A percentile compares a stretch with the other conserved stretches of the same genome.
Evolutionary conservation across 2,797 vertebrate genomes (phyloP).

Genomic region (Pristis pectinata): DNA sequence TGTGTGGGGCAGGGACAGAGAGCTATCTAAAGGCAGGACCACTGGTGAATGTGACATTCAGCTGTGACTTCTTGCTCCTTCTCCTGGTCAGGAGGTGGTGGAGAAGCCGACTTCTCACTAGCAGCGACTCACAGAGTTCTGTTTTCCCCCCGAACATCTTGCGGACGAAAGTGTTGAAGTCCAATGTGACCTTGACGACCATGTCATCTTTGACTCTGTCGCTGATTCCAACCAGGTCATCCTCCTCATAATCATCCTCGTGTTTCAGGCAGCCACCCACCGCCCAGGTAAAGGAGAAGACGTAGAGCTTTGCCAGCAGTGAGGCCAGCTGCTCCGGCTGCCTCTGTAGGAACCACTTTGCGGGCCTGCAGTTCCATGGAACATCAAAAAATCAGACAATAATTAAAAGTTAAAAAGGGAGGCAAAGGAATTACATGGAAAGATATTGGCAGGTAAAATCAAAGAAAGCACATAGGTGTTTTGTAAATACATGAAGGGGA

Average conservation of each 20-base stretch:
- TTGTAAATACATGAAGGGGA: no score
- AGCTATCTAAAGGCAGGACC: not conserved
- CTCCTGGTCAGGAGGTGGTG: not conserved
- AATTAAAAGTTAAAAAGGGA: no score
- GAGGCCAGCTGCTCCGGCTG: slow-evolving; percentile 45
- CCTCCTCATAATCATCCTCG: slow-evolving; percentile 47
- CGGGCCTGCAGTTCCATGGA: not conserved
- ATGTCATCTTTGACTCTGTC: slow-evolving; percentile 41
- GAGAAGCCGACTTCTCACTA: not conserved
- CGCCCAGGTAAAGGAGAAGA: slow-evolving; percentile 54
- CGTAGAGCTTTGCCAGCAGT: slow-evolving; percentile 48
- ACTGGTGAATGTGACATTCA: not conserved
- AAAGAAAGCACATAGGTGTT: no score
- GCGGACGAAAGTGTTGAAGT: slow-evolving; percentile 52
- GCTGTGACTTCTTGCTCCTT: not conserved
- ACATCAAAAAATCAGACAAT: not conserved
- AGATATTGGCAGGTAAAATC: no score
- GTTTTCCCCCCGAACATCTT: slow-evolving; percentile 51
- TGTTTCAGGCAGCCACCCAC: slow-evolving; percentile 48
- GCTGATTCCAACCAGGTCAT: slow-evolving; percentile 41
- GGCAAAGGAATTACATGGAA: no score
- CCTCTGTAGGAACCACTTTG: slow-evolving; percentile 46
- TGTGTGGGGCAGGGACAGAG: no score
- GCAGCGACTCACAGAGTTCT: slow-evolving; percentile 45
- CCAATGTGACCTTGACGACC: slow-evolving; percentile 44